phyloP scores from a whole-genome alignment of 1,140 invertebrate genomes.

The Saccostrea glomerata region DNA sequence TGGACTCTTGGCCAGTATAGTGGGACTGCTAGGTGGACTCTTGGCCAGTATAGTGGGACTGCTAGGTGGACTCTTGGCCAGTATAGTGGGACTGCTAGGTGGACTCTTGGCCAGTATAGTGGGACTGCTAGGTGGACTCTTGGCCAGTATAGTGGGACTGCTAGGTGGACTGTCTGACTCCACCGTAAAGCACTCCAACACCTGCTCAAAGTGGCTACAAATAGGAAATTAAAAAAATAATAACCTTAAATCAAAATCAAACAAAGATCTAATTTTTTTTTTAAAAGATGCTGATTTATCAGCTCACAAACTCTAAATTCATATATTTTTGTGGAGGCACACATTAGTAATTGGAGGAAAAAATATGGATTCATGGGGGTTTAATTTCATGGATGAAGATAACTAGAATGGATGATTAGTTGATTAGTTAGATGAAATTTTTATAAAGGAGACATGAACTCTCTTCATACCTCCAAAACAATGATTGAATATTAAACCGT shows the following conservation, averaged over 20 bases:
- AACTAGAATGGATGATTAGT: too few relatives aligned
- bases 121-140: conserved; percentile 59
- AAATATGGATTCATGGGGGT: too few relatives aligned
- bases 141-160: conserved; percentile 52
- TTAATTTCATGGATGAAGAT: too few relatives aligned
- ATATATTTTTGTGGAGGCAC: too few relatives aligned
- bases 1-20: conserved; percentile 60
- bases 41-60: conserved; percentile 54
- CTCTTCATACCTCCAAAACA: background rate
- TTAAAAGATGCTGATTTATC: background rate
- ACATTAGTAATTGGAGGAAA: too few relatives aligned
- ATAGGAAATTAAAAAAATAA: background rate
- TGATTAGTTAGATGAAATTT: too few relatives aligned
- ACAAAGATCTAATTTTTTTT: background rate
- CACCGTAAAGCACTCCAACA: conserved; percentile 74
- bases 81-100: conserved; percentile 58
- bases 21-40: conserved; percentile 65
- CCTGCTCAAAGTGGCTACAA: conserved; percentile 74
- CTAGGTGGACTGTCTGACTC: conserved; percentile 64
- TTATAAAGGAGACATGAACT: too few relatives aligned
- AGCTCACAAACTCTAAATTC: background rate
- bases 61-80: conserved; percentile 64
- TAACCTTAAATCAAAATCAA: too few relatives aligned
- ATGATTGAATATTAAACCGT: background rate
- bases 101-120: conserved; percentile 60